These are phyloP conservation scores for Drosophila bifasciata DNA, from an alignment of 1,140 invertebrate species.

Conservation along the genomic window DNA sequence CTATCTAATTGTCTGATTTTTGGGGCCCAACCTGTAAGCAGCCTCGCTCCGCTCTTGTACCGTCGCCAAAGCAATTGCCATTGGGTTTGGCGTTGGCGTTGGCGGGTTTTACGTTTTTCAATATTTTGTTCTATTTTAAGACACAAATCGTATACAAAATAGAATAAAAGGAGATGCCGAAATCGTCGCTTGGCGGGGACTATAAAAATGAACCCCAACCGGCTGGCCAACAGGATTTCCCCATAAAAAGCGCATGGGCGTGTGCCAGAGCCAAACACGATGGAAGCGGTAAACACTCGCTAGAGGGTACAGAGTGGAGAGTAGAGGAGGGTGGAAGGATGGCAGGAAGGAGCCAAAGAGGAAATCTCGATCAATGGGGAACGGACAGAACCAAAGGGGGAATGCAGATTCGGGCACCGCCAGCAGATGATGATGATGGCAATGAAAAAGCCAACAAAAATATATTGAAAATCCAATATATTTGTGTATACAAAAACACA, in stretches of 20 bases:
- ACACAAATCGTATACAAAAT: constrained; percentile 35
- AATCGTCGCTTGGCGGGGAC: constrained; percentile 50
- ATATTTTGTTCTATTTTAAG: constrained; percentile 66
- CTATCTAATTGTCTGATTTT: too few species aligned
- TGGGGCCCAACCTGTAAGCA: constrained; percentile 4
- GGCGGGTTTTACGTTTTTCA: constrained; percentile 39
- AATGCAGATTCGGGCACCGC: constrained; percentile 26
- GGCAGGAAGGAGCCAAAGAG: constrained; percentile 52
- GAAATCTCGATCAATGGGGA: constrained; percentile 72
- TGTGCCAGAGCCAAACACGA: constrained; percentile 18
- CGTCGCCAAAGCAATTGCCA: constrained; percentile 19
- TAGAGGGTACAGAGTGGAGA: constrained; percentile 1
- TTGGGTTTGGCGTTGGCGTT: constrained; percentile 36
- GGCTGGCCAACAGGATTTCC: constrained; percentile 75
- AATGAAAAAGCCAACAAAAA: constrained; percentile 71
- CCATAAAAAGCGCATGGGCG: constrained; percentile 72
- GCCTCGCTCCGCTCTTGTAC: constrained; percentile 41
- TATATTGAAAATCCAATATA: constrained; percentile 49
- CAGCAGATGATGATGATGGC: constrained; percentile 61
- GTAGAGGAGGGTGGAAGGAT: not conserved
- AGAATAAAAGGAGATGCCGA: constrained; percentile 32
- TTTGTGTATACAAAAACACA: constrained; percentile 12
- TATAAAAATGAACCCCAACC: constrained; percentile 65
- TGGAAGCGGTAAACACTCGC: constrained; percentile 12
- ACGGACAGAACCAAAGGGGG: not conserved